Evolutionary conservation across 64 coral and sea anemone species (phyloP).

Genomic region (Actinia equina): DNA sequence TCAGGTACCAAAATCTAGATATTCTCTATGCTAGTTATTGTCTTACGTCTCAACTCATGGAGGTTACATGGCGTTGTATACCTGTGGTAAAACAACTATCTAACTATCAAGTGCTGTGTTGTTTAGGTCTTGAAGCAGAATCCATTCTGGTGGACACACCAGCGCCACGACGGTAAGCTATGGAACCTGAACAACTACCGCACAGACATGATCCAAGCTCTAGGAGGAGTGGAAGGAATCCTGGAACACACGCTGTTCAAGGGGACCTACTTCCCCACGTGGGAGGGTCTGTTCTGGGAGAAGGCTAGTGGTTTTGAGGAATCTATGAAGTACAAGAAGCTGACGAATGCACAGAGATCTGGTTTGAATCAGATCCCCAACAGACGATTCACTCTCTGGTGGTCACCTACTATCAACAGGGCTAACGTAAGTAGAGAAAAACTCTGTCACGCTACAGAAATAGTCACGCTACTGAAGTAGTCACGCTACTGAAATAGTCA

Average conservation of each 20-base stretch:
- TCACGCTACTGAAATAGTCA: too few relatives aligned
- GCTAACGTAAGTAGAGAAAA: slow-evolving; percentile 79
- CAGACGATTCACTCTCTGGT: slow-evolving; percentile 97
- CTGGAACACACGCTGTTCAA: slow-evolving; percentile 97
- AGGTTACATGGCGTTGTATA: too few relatives aligned
- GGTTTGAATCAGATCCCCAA: slow-evolving; percentile 99
- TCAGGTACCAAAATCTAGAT: slow-evolving; percentile 38
- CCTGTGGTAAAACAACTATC: too few relatives aligned
- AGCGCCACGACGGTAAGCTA: slow-evolving; percentile 94
- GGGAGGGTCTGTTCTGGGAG: slow-evolving; percentile 99
- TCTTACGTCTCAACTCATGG: background rate
- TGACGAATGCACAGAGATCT: slow-evolving; percentile 95
- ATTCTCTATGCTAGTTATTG: too few relatives aligned
- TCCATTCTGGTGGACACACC: slow-evolving; percentile 99
- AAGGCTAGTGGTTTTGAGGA: slow-evolving; percentile 98
- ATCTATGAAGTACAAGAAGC: slow-evolving; percentile 99
- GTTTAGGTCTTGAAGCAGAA: slow-evolving; percentile 94
- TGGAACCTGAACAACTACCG: slow-evolving; percentile 99
- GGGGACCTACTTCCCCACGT: slow-evolving; percentile 97
- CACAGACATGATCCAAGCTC: slow-evolving; percentile 98
- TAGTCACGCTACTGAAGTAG: too few relatives aligned
- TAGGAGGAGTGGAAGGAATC: slow-evolving; percentile 96
- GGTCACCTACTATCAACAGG: slow-evolving; percentile 99
- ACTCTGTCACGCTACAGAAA: background rate
- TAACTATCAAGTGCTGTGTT: background rate